Percentiles rank a stretch among this genome's conserved stretches.
phyloP scores from a whole-genome alignment of 2,113 vertebrate species.

The Pipa parva region DNA sequence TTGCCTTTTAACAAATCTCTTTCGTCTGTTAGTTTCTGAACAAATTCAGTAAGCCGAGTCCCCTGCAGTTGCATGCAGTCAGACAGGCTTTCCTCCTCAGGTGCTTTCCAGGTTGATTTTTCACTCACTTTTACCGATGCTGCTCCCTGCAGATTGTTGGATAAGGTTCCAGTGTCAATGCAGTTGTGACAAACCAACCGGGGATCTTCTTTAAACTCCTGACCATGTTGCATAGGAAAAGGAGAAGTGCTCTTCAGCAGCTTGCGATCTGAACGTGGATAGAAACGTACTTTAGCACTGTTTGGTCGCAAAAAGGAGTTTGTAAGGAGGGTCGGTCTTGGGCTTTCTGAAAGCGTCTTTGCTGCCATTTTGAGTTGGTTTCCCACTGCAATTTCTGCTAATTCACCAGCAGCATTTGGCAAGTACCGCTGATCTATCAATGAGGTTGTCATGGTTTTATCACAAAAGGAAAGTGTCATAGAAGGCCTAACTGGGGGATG shows the following conservation, averaged over 20 bases:
- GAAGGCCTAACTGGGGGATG: constrained; percentile 27
- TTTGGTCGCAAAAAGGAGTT: constrained; percentile 53
- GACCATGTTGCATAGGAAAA: constrained; percentile 31
- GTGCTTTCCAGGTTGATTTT: not conserved
- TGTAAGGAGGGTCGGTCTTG: constrained; percentile 53
- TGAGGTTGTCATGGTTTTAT: constrained; percentile 63
- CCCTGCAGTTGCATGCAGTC: constrained; percentile 29
- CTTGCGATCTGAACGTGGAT: constrained; percentile 50
- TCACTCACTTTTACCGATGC: constrained; percentile 33
- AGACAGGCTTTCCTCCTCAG: not conserved
- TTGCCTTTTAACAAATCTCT: not conserved
- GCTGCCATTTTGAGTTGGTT: constrained; percentile 45
- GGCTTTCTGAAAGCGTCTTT: constrained; percentile 53
- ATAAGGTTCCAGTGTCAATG: constrained; percentile 27
- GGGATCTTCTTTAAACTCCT: not conserved
- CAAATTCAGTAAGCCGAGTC: constrained; percentile 50
- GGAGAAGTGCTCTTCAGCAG: constrained; percentile 45
- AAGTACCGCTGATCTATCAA: constrained; percentile 51
- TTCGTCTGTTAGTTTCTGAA: constrained; percentile 48
- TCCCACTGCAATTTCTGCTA: constrained; percentile 38
- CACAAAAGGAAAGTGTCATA: constrained; percentile 20
- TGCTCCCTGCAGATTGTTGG: constrained; percentile 40
- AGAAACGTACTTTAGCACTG: constrained; percentile 76
- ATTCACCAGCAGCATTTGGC: constrained; percentile 46
- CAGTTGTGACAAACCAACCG: not conserved